Evolutionary conservation across 2,797 vertebrate species (phyloP).

Genomic region (Myripristis murdjan): DNA sequence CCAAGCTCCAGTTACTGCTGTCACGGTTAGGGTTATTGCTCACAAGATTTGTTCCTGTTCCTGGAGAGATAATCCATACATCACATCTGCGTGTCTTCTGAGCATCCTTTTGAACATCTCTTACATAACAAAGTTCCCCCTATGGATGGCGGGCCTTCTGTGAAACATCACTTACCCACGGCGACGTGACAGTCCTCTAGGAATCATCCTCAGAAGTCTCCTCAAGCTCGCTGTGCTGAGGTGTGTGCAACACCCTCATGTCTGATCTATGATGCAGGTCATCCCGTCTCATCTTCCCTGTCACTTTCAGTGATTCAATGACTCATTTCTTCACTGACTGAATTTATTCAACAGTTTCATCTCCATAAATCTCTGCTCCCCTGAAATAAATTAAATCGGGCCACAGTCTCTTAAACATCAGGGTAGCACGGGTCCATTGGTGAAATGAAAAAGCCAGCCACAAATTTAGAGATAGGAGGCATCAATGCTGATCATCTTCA

Average conservation of each 20-base stretch:
- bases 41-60: neutral
- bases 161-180: conserved; percentile 24
- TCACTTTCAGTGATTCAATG: neutral
- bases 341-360: neutral
- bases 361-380: no score
- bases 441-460: no score
- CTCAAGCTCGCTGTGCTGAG: neutral
- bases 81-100: conserved; percentile 8
- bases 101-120: conserved; percentile 14
- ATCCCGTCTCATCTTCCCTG: neutral
- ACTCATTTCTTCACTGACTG: no score
- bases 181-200: conserved; percentile 9
- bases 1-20: neutral
- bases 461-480: no score
- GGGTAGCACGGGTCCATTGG: no score
- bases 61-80: neutral
- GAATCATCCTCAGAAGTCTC: neutral
- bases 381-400: no score
- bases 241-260: neutral
- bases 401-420: no score
- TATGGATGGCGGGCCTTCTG: neutral
- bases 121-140: conserved; percentile 22
- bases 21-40: neutral
- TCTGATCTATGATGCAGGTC: neutral
- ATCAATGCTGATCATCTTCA: no score